These are phyloP conservation scores for Pterocles burchelli DNA, from an alignment of 2,113 vertebrate species.

Conservation along the genomic window DNA sequence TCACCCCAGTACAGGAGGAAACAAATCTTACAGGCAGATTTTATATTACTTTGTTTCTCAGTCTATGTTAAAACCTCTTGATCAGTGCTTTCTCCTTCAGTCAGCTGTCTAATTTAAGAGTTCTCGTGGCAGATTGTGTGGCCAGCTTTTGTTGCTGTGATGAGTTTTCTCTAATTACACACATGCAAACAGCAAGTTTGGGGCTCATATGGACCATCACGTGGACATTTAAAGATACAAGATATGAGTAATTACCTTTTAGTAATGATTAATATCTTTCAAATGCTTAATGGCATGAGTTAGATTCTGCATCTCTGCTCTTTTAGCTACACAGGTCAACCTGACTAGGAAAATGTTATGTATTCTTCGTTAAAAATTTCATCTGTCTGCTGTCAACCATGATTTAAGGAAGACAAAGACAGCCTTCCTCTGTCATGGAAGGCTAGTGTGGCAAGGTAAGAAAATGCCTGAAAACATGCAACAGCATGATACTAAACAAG, in stretches of 20 bases:
- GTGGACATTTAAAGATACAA: background rate
- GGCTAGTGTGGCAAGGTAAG: background rate
- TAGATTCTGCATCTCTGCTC: background rate
- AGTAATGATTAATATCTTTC: background rate
- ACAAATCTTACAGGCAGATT: background rate
- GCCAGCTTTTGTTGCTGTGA: background rate
- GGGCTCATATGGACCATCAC: background rate
- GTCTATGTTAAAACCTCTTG: background rate
- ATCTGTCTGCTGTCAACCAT: background rate
- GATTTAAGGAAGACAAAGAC: background rate
- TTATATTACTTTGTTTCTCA: background rate
- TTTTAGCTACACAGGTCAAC: background rate
- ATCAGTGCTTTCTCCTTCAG: background rate
- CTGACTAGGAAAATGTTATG: background rate
- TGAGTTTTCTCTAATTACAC: background rate
- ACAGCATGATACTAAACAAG: background rate
- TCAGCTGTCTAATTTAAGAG: background rate
- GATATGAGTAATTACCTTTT: background rate
- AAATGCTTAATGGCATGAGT: background rate
- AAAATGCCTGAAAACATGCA: background rate
- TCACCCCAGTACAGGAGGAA: background rate
- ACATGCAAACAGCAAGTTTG: background rate
- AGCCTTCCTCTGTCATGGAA: background rate
- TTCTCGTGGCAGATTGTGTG: background rate
- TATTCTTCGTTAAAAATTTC: background rate